Percentiles rank a stretch among this genome's conserved stretches.
These are phyloP conservation scores for Zele albiditarsus DNA, from an alignment of 2,888 invertebrate genomes.

Conservation along the genomic window DNA sequence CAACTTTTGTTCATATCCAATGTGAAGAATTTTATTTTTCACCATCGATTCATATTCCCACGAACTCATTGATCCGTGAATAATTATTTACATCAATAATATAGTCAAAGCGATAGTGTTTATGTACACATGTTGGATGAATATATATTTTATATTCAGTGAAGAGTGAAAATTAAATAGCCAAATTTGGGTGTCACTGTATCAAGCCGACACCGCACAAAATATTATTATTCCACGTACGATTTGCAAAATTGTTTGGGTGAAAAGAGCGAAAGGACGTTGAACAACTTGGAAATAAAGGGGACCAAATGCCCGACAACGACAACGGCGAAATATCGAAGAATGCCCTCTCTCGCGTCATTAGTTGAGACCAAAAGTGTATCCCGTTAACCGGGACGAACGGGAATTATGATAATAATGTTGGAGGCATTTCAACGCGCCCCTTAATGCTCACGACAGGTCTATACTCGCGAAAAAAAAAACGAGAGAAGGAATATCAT, in stretches of 20 bases:
- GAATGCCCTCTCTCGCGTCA: slow-evolving; percentile 43
- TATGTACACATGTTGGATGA: neutral
- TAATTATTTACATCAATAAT: neutral
- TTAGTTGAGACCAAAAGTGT: slow-evolving; percentile 48
- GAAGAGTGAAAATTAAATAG: neutral
- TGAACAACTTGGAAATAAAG: slow-evolving; percentile 23
- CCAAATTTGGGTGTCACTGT: neutral
- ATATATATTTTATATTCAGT: neutral
- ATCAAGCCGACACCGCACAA: neutral
- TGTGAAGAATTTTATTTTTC: neutral
- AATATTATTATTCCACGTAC: slow-evolving; percentile 50
- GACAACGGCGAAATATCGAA: slow-evolving; percentile 25
- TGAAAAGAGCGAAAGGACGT: slow-evolving; percentile 14
- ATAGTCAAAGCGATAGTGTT: neutral
- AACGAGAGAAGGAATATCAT: slow-evolving; percentile 27
- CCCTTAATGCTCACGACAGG: slow-evolving; percentile 24
- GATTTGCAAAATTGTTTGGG: slow-evolving; percentile 43
- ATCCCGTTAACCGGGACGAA: slow-evolving; percentile 37
- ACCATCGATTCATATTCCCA: neutral
- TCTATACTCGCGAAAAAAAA: slow-evolving; percentile 1
- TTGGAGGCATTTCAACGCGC: slow-evolving; percentile 32
- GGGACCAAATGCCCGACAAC: neutral
- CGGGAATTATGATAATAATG: slow-evolving; percentile 42
- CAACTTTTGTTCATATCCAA: neutral
- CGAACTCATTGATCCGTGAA: neutral